Base-by-base conservation (phyloP, 2,113 vertebrate species). In the Neolamprologus variostigma region DNA sequence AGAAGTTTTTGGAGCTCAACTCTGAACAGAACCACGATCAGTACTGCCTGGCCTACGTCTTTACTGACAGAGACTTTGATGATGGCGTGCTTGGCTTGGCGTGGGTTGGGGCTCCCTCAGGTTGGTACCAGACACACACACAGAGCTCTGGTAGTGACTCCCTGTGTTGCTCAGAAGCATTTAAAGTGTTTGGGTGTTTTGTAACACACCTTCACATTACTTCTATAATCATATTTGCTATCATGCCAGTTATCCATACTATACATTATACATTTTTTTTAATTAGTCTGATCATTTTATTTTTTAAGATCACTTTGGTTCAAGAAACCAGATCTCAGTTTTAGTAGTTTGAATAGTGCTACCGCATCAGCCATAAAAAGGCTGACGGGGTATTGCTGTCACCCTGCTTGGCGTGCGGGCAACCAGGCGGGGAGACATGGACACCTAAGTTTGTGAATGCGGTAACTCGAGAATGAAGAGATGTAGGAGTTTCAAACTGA, bases 21-120 rank as follows among this genome's bases (percentile, higher is more conserved):
- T 99, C 99, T 0, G 99, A 99, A 53, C 98, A 99, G 96, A 99
- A 99, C 94, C 98, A 99, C 7, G 97, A 99, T 82, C 98, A 98
- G 90, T 99, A 99, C 94, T 99, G 99, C 93, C 96, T 99, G 90
- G 98, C 99, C 89, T 99, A 99, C 80, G 98, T 99, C 89, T 99
- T 99, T 92, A 99, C 98, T 12, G 98, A 99, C 93, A 95, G 98
- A 81, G 99, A 99, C 94, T 99, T 99, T 95, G 99, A 99, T 89
- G 98, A 99, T 79, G 99, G 99, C 0, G 98, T 99, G 37, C 97
- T 99, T 84, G 99, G 99, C 83, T 96, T 99, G 94, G 99, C 99
- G 23, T 99, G 99, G 99, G 98, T 99, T 66, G 99, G 98, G 68
- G 97, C 98, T 35, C 98, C 99, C 73, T 97, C 98, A 97, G 99